Evolutionary conservation across 2,113 vertebrate species (phyloP).

Genomic region (Typhlomys cinereus): DNA sequence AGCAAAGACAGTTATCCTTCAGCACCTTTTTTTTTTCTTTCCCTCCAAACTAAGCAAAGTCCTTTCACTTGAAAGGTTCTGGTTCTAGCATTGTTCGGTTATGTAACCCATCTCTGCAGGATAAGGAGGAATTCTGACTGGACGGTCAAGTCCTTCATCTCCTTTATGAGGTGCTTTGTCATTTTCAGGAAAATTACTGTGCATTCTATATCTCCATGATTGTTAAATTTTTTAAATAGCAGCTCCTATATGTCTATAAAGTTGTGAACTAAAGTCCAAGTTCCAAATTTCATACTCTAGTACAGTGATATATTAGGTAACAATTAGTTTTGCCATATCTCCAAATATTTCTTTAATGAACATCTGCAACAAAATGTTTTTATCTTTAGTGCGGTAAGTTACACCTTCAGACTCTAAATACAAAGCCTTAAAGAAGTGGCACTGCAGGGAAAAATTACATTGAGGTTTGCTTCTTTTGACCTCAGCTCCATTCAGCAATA

Average conservation of each 20-base stretch:
- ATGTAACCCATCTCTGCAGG: neutral
- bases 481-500: conserved; percentile 1
- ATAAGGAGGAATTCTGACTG: neutral
- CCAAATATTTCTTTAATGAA: conserved; percentile 68
- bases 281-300: neutral
- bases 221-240: conserved; percentile 3
- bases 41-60: conserved; percentile 25
- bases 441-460: conserved; percentile 37
- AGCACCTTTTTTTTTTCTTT: conserved; percentile 24
- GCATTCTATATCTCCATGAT: neutral
- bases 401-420: conserved; percentile 43
- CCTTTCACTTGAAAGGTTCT: neutral
- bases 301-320: neutral
- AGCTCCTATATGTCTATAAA: neutral
- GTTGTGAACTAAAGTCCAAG: neutral
- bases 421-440: conserved; percentile 59
- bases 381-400: conserved; percentile 58
- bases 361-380: conserved; percentile 42
- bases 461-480: conserved; percentile 51
- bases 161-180: neutral
- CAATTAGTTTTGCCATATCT: neutral
- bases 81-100: neutral
- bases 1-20: conserved; percentile 41
- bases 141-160: neutral
- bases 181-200: conserved; percentile 45